phyloP scores from a whole-genome alignment of 2,113 vertebrate genomes.

The Paradoxurus hermaphroditus region DNA sequence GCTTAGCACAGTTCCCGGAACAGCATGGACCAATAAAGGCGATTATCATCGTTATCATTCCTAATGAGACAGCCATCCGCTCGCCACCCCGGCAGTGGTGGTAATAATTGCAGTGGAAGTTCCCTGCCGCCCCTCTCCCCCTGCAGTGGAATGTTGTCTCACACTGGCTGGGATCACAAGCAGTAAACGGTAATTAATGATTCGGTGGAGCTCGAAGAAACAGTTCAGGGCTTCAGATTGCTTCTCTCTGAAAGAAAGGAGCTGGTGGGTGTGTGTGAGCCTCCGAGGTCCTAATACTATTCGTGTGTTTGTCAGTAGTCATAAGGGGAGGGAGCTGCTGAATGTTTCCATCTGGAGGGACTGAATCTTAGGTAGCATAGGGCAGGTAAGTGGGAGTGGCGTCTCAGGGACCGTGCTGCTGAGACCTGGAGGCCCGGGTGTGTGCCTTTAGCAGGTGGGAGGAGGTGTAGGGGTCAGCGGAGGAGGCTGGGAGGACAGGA shows the following conservation, averaged over 20 bases:
- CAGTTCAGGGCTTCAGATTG: slow-evolving; percentile 28
- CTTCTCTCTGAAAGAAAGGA: slow-evolving; percentile 31
- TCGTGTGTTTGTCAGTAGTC: not conserved
- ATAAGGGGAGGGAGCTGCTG: not conserved
- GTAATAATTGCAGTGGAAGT: not conserved
- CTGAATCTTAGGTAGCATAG: not conserved
- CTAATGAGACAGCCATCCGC: not conserved
- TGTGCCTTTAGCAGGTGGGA: not conserved
- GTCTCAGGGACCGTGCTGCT: not conserved
- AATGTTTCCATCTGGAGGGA: not conserved
- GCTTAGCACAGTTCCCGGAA: not conserved
- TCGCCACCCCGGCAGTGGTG: not conserved
- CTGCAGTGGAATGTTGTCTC: not conserved
- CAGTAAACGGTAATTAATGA: slow-evolving; percentile 35
- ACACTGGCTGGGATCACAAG: slow-evolving; percentile 7
- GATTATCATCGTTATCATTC: not conserved
- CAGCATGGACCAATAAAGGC: not conserved
- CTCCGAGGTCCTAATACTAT: rapidly evolving
- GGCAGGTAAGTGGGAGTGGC: not conserved
- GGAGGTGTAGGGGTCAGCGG: not conserved
- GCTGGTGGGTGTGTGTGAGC: not conserved
- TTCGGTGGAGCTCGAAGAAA: slow-evolving; percentile 44
- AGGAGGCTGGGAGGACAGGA: not conserved
- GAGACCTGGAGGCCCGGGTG: not conserved
- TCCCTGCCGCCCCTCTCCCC: not conserved